A percentile compares a stretch with the other conserved stretches of the same genome.
Evolutionary conservation across 1,140 invertebrate genomes (phyloP).

Genomic region (Triops cancriformis): DNA sequence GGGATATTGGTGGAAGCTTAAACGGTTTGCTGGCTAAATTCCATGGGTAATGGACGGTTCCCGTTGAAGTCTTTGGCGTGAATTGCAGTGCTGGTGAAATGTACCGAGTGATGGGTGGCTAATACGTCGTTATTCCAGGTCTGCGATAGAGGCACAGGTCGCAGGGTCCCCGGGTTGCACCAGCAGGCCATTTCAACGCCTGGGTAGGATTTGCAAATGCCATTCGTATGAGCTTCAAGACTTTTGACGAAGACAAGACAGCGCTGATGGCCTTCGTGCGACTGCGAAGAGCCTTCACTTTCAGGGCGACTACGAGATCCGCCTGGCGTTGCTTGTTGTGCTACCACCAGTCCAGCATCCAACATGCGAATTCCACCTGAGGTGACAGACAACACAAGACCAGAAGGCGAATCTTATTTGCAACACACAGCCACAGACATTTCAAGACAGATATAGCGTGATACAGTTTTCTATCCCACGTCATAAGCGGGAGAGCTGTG

Average conservation of each 20-base stretch:
- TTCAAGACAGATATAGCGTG: no score
- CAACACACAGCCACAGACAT: neutral
- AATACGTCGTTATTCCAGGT: neutral
- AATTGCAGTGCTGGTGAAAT: neutral
- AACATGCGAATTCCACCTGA: neutral
- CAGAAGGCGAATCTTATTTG: neutral
- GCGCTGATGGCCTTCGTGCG: slow-evolving; percentile 26
- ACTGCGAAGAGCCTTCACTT: slow-evolving; percentile 14
- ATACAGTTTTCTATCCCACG: no score
- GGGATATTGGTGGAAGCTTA: neutral
- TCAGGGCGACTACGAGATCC: slow-evolving; percentile 11
- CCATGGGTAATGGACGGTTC: neutral
- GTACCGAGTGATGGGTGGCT: neutral
- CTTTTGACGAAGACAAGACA: slow-evolving; percentile 23
- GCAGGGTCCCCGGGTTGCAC: neutral
- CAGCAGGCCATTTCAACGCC: neutral
- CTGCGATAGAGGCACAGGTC: neutral
- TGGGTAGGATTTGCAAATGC: neutral
- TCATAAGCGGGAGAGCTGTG: no score
- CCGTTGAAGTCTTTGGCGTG: neutral
- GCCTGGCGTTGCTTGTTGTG: neutral
- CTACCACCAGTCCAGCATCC: neutral
- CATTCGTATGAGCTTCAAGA: neutral
- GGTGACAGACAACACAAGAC: slow-evolving; percentile 6
- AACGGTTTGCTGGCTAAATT: neutral